These are phyloP conservation scores for Drosophila acutilabella DNA, from an alignment of 2,888 invertebrate species.

Conservation along the genomic window DNA sequence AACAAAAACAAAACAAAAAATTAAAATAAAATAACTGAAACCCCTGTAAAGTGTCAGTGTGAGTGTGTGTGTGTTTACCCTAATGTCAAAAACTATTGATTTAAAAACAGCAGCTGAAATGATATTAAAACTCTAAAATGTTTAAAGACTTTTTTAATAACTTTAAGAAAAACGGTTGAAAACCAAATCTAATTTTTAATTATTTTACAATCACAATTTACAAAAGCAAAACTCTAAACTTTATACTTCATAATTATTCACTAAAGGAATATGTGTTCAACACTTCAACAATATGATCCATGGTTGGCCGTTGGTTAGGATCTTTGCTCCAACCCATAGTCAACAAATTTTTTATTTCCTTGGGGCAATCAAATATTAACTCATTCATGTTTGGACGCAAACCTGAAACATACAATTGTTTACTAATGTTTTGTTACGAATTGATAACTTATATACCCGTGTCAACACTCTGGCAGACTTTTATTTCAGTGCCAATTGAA, in stretches of 20 bases:
- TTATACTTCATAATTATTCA: background rate
- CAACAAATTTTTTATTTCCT: constrained; percentile 27
- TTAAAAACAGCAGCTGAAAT: background rate
- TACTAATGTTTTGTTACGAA: background rate
- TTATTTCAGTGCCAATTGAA: accelerated
- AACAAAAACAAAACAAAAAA: too few species aligned
- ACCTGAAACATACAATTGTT: constrained; percentile 15
- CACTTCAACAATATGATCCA: constrained; percentile 29
- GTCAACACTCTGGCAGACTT: background rate
- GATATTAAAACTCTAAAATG: background rate
- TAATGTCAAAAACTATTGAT: background rate
- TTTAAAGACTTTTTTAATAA: background rate
- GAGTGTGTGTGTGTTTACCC: background rate
- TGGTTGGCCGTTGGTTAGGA: constrained; percentile 24
- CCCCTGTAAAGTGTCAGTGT: background rate
- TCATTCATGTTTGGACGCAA: constrained; percentile 28
- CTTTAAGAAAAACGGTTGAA: background rate
- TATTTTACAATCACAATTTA: background rate
- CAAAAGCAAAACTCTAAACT: background rate
- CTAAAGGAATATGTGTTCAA: constrained; percentile 4
- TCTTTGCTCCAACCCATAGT: constrained; percentile 35
- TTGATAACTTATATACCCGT: constrained; percentile 18
- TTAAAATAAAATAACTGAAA: background rate
- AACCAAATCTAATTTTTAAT: background rate
- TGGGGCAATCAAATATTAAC: constrained; percentile 13